Conservation (phyloP, 2,888 invertebrate genomes). For the Zelleria hepariella region DNA sequence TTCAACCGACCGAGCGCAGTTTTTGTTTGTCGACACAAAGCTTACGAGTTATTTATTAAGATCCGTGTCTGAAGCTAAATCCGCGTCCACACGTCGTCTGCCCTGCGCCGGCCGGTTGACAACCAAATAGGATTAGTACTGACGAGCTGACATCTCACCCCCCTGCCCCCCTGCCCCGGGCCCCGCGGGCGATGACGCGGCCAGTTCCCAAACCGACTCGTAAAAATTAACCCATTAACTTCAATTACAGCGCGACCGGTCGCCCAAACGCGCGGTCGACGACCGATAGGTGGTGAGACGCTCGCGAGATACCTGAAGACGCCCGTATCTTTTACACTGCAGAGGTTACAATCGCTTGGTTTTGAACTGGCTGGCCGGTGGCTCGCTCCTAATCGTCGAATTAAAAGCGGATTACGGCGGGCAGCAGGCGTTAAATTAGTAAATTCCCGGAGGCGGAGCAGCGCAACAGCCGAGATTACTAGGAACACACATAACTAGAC, state of each 20-base stretch:
- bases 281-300: not conserved
- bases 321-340: not conserved
- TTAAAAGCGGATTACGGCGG: constrained; percentile 3
- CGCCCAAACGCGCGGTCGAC: constrained; percentile 10
- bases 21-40: not conserved
- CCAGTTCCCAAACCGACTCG: constrained; percentile 16
- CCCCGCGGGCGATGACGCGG: constrained; percentile 3
- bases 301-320: not conserved
- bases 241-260: constrained; percentile 29
- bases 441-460: not conserved
- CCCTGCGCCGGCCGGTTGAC: not conserved
- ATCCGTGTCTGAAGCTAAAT: not conserved
- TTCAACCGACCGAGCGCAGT: not conserved
- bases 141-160: not conserved
- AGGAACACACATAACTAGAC: not conserved
- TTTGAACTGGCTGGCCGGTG: not conserved
- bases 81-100: not conserved
- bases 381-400: not conserved
- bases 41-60: not conserved
- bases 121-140: not conserved
- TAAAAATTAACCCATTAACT: constrained; percentile 59
- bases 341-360: not conserved
- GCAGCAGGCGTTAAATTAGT: not conserved
- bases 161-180: constrained; percentile 2
- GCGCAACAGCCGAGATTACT: not conserved